A percentile compares a stretch with the other conserved stretches of the same genome.
Conservation (phyloP, 1,140 invertebrate species). For the Steinernema khuongi region DNA sequence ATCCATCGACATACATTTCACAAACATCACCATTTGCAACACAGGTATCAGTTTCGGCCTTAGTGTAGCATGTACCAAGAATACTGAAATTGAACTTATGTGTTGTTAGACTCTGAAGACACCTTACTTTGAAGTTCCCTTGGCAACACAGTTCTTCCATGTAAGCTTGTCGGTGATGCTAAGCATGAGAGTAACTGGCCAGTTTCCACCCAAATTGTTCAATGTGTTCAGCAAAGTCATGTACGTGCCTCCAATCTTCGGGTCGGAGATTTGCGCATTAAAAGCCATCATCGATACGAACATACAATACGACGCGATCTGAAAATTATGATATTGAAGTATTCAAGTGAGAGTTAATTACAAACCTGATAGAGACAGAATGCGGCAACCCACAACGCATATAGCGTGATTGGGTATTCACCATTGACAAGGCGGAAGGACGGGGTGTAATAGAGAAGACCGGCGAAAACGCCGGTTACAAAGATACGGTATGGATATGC, state of each 20-base stretch:
- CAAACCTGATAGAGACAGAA: slow-evolving; percentile 83
- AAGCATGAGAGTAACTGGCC: slow-evolving; percentile 84
- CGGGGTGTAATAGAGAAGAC: slow-evolving; percentile 78
- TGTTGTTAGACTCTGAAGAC: neutral
- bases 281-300: slow-evolving; percentile 78
- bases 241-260: slow-evolving; percentile 90
- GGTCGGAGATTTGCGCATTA: slow-evolving; percentile 79
- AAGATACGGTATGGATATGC: slow-evolving; percentile 79
- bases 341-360: slow-evolving; percentile 1
- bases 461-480: slow-evolving; percentile 76
- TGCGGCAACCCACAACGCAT: slow-evolving; percentile 70
- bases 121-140: slow-evolving; percentile 40
- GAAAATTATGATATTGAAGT: slow-evolving; percentile 24
- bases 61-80: slow-evolving; percentile 46
- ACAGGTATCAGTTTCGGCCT: slow-evolving; percentile 41
- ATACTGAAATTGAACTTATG: slow-evolving; percentile 41
- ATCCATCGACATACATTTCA: slow-evolving; percentile 38
- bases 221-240: slow-evolving; percentile 98
- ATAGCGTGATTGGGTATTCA: slow-evolving; percentile 73
- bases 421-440: slow-evolving; percentile 66
- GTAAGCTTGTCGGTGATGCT: slow-evolving; percentile 75
- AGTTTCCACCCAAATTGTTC: slow-evolving; percentile 90
- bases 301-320: slow-evolving; percentile 71
- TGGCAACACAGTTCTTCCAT: slow-evolving; percentile 53
- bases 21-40: slow-evolving; percentile 31